These are phyloP conservation scores for Hippocampus zosterae DNA, from an alignment of 2,113 vertebrate genomes.

Conservation along the genomic window DNA sequence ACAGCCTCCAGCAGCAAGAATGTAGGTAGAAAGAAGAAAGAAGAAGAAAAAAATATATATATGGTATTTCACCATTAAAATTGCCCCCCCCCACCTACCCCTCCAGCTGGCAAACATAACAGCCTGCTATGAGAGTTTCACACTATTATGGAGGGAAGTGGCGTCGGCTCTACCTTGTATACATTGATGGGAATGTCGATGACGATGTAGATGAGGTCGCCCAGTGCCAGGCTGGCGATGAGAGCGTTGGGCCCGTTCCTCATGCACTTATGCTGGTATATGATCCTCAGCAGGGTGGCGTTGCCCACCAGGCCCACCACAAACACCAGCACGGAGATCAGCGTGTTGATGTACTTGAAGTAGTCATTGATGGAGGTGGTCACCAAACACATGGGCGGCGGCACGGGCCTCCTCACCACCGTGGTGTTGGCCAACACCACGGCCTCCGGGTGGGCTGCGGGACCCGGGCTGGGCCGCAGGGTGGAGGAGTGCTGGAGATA, in stretches of 20 bases:
- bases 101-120: too few species aligned
- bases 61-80: neutral
- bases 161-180: constrained; percentile 82
- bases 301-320: constrained; percentile 95
- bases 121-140: too few species aligned
- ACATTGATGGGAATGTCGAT: constrained; percentile 89
- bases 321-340: constrained; percentile 87
- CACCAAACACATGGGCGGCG: constrained; percentile 56
- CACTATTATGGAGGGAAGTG: neutral
- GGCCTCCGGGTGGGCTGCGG: constrained; percentile 15
- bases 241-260: constrained; percentile 96
- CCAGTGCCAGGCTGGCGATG: constrained; percentile 93
- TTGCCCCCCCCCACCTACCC: too few species aligned
- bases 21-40: too few species aligned
- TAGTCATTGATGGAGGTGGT: constrained; percentile 71
- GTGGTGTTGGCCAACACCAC: constrained; percentile 21
- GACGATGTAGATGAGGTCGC: constrained; percentile 94
- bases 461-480: constrained; percentile 40
- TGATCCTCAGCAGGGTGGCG: constrained; percentile 92
- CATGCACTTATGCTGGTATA: constrained; percentile 99
- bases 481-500: constrained; percentile 40
- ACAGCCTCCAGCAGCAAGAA: too few species aligned
- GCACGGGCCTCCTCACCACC: neutral
- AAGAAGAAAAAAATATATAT: too few species aligned
- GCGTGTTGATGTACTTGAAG: constrained; percentile 93